Evolutionary conservation across 2,888 invertebrate species (phyloP), one percentile per base, ranked within the genome.

Genomic region (Pyrrhia umbra): DNA sequence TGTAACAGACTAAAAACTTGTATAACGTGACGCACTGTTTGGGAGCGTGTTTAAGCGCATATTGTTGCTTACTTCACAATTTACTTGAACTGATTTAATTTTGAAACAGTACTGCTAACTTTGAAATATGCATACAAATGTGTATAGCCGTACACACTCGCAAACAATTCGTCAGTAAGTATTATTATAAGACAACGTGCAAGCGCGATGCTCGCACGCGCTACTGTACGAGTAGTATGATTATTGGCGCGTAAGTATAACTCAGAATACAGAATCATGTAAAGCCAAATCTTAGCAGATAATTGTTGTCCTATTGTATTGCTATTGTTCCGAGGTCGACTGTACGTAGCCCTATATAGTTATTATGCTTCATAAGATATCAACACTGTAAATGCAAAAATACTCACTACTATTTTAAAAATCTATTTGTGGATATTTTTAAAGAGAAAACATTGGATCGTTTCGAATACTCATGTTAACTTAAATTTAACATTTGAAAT

Each of bases 281-380:
- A 83, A 85, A 85, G 83, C 83, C 85, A 87, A 88, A 87, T 84
- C 81, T 85, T 84, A 85, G 70, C 68, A 83, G 71, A 75, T 71
- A 79, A 72, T 74, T 71, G 71, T 70, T 76, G 71, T 58, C 66
- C 67, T 75, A 68, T 72, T 76, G 77, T 81, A 76, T 78, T 75
- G 73, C 78, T 85, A 84, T 81, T 80, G 79, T 81, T 81, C 73
- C 69, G 68, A 68, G 73, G 68, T 70, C 52, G 68, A 71, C 50
- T 69, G 58, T 70, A 76, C 75, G 79, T 79, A 78, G 64, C 66
- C 62, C 57, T 76, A 77, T 65, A 62, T 70, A 78, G 69, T 73
- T 87, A 88, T 87, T 87, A 88, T 88, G 88, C 88, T 78, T 83
- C 77, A 81, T 79, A 81, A 80, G 68, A 81, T 68, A 81, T 75